Percentiles rank a stretch among this genome's conserved stretches.
These are phyloP conservation scores for Limanda limanda DNA, from an alignment of 2,113 vertebrate species.

Conservation along the genomic window DNA sequence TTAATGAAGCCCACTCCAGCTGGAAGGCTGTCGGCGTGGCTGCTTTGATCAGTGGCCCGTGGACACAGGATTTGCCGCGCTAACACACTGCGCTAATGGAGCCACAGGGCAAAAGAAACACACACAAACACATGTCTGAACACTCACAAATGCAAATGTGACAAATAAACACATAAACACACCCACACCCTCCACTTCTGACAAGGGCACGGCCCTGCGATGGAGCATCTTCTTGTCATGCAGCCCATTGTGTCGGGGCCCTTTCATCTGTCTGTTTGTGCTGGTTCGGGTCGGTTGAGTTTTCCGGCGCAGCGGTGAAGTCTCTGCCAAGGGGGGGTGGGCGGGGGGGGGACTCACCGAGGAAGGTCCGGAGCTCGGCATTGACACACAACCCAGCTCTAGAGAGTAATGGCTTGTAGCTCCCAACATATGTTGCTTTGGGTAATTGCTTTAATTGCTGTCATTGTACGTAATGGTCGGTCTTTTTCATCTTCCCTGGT, in stretches of 20 bases:
- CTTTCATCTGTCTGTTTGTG: conserved; percentile 47
- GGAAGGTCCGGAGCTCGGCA: conserved; percentile 62
- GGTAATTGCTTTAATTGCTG: conserved; percentile 82
- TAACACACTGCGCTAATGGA: conserved; percentile 65
- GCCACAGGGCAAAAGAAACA: conserved; percentile 39
- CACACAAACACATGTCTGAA: conserved; percentile 11
- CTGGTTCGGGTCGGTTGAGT: conserved; percentile 43
- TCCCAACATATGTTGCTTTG: conserved; percentile 78
- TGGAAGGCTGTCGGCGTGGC: conserved; percentile 55
- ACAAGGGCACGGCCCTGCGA: conserved; percentile 36
- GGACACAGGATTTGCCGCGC: conserved; percentile 60
- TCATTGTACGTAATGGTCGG: conserved; percentile 75
- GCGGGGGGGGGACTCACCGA: conserved; percentile 34
- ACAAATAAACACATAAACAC: conserved; percentile 16
- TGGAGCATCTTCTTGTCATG: conserved; percentile 21
- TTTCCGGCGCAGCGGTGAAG: conserved; percentile 30
- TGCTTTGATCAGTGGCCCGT: conserved; percentile 74
- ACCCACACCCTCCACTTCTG: conserved; percentile 9
- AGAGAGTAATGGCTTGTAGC: conserved; percentile 74
- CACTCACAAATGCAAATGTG: conserved; percentile 24
- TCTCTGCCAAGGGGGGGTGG: conserved; percentile 52
- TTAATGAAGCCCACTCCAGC: conserved; percentile 69
- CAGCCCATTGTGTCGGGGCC: conserved; percentile 31
- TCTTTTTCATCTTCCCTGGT: conserved; percentile 79
- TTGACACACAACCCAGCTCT: conserved; percentile 67